Conservation (phyloP, 2,113 vertebrate species). For the Lonchura striata region DNA sequence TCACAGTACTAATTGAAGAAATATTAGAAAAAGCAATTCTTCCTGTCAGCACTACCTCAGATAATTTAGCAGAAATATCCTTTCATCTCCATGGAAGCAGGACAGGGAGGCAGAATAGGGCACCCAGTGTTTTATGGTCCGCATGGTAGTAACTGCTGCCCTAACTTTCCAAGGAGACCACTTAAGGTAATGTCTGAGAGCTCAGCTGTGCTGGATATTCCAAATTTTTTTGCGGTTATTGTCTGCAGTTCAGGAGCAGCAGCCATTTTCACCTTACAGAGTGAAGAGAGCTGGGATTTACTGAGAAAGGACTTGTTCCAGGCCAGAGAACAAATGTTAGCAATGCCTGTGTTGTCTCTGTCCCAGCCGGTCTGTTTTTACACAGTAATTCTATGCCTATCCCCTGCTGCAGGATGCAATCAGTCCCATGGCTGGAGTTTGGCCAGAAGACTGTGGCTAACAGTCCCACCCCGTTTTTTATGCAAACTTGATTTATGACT, state of each 20-base stretch:
- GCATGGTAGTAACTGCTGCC: background rate
- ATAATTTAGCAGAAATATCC: background rate
- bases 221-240: background rate
- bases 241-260: background rate
- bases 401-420: background rate
- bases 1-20: background rate
- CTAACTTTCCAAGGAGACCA: background rate
- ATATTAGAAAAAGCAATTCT: background rate
- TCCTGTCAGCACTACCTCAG: background rate
- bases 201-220: background rate
- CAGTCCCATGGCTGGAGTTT: slow-evolving; percentile 2
- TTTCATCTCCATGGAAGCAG: background rate
- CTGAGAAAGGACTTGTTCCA: background rate
- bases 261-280: background rate
- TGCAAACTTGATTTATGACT: slow-evolving; percentile 54
- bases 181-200: background rate
- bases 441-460: background rate
- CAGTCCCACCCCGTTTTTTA: slow-evolving; percentile 18
- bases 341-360: background rate
- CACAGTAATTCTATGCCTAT: background rate
- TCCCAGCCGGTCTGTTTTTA: background rate
- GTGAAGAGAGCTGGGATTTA: background rate
- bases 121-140: background rate
- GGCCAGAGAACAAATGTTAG: background rate
- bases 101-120: background rate